Evolutionary conservation across 2,113 vertebrate species (phyloP).

Genomic region (Ameiurus melas): DNA sequence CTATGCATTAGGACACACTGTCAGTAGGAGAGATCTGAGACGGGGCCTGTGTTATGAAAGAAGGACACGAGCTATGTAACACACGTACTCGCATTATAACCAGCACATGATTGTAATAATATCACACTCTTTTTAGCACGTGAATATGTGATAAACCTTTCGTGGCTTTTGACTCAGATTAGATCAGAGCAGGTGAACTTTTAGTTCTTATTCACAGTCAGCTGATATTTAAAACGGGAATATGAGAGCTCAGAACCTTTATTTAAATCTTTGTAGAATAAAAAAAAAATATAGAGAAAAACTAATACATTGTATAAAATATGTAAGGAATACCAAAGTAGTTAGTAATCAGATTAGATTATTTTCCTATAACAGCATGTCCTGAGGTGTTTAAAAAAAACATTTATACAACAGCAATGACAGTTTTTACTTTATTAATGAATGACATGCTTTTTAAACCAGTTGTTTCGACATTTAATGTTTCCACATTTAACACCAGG

Average conservation of each 20-base stretch:
- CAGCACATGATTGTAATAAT: background rate
- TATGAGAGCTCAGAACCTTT: background rate
- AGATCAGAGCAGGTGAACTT: background rate
- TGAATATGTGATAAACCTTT: background rate
- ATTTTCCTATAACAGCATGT: background rate
- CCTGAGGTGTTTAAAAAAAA: background rate
- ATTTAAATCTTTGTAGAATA: background rate
- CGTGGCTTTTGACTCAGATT: background rate
- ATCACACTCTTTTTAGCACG: conserved; percentile 17
- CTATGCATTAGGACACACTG: conserved; percentile 42
- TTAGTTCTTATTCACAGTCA: background rate
- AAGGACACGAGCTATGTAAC: conserved; percentile 21
- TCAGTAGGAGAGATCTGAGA: conserved; percentile 15
- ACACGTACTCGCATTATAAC: conserved; percentile 14
- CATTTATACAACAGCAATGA: background rate
- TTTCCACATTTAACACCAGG: background rate
- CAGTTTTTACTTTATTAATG: background rate
- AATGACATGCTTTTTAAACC: background rate
- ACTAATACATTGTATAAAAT: background rate
- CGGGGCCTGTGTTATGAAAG: conserved; percentile 28
- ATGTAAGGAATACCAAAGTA: background rate
- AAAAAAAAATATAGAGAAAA: background rate
- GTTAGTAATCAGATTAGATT: background rate
- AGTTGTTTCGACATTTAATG: background rate
- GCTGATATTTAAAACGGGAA: background rate